phyloP scores from a whole-genome alignment of 2,113 vertebrate species.

The Oplegnathus fasciatus region DNA sequence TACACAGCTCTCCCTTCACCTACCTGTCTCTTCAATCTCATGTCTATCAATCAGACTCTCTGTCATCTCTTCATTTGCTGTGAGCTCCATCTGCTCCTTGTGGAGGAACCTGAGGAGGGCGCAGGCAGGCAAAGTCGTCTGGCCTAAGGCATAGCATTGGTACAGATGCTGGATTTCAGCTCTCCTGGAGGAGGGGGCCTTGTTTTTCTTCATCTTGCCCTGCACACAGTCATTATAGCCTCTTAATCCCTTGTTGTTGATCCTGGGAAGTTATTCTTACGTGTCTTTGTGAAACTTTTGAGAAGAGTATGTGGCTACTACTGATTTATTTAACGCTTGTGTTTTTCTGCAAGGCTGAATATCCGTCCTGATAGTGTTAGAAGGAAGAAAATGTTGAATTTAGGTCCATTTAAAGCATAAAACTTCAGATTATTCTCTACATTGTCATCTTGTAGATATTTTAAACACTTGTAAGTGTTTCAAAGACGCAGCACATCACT shows the following conservation, averaged over 20 bases:
- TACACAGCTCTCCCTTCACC: slow-evolving; percentile 21
- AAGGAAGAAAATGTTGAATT: slow-evolving; percentile 13
- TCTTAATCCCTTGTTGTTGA: background rate
- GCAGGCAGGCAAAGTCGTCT: slow-evolving; percentile 39
- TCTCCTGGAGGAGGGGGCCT: slow-evolving; percentile 61
- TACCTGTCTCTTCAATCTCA: slow-evolving; percentile 80
- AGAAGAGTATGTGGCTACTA: background rate
- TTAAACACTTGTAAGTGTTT: slow-evolving; percentile 30
- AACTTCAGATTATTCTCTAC: slow-evolving; percentile 19
- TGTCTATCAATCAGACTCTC: slow-evolving; percentile 77
- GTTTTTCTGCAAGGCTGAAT: slow-evolving; percentile 10
- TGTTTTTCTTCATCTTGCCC: slow-evolving; percentile 65
- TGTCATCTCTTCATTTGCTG: slow-evolving; percentile 58
- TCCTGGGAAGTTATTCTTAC: background rate
- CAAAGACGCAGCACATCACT: slow-evolving; percentile 32
- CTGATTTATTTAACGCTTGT: background rate
- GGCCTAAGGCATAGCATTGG: slow-evolving; percentile 49
- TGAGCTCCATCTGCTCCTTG: slow-evolving; percentile 71
- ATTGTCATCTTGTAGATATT: slow-evolving; percentile 38
- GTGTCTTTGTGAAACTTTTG: slow-evolving; percentile 3
- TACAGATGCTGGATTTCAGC: slow-evolving; percentile 72
- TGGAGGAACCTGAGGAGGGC: slow-evolving; percentile 74
- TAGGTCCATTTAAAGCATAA: slow-evolving; percentile 22
- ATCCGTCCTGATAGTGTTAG: background rate
- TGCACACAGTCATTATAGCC: slow-evolving; percentile 38